Conservation (phyloP, 2,888 invertebrate genomes). For the Bombylius major region DNA sequence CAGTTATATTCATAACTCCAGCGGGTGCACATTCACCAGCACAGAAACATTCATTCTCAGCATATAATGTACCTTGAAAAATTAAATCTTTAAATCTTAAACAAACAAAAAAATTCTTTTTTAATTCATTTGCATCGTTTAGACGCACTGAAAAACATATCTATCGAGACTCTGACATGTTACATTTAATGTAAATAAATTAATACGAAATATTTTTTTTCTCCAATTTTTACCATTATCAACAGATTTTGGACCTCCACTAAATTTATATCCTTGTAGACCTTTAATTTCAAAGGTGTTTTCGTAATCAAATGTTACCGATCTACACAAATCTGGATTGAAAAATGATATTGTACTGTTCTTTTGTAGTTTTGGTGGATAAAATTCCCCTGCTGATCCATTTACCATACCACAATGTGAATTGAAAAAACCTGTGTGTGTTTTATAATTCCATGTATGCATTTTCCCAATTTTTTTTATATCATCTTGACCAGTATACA, state of each 20-base stretch:
- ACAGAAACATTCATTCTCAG: slow-evolving; percentile 59
- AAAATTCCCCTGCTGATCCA: slow-evolving; percentile 72
- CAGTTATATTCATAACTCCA: slow-evolving; percentile 64
- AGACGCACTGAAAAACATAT: too few species aligned
- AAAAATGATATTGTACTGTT: slow-evolving; percentile 50
- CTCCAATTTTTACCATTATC: slow-evolving; percentile 45
- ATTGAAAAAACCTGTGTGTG: slow-evolving; percentile 40
- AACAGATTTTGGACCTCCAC: slow-evolving; percentile 49
- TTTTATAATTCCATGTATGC: slow-evolving; percentile 56
- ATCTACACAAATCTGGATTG: slow-evolving; percentile 64
- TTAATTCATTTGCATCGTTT: not conserved
- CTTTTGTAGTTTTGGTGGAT: slow-evolving; percentile 50
- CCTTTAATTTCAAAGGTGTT: slow-evolving; percentile 45
- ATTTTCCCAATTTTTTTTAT: slow-evolving; percentile 55
- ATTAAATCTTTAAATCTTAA: not conserved
- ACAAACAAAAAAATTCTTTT: not conserved
- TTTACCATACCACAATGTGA: slow-evolving; percentile 46
- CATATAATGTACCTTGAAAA: slow-evolving; percentile 41
- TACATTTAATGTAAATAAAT: too few species aligned
- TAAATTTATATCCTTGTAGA: slow-evolving; percentile 53
- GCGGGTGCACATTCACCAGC: slow-evolving; percentile 57
- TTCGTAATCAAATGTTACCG: slow-evolving; percentile 47
- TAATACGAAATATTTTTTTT: not conserved
- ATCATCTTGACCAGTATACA: slow-evolving; percentile 54
- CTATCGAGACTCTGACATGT: too few species aligned